phyloP scores from a whole-genome alignment of 2,797 vertebrate genomes.

The Serranus cabrilla region DNA sequence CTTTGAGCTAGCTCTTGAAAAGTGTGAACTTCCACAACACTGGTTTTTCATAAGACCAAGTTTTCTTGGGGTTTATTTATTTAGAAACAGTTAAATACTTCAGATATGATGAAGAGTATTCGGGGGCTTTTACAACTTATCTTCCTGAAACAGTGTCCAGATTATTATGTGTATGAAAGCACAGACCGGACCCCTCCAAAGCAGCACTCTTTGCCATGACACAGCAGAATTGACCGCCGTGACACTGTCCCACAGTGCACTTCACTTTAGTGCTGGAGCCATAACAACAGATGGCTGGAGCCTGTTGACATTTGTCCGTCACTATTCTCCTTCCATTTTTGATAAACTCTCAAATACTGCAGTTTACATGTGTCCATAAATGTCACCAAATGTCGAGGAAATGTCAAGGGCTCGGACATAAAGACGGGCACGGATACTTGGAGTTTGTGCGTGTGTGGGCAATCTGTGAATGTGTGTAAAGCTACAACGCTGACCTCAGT shows the following conservation, averaged over 20 bases:
- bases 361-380: slow-evolving; percentile 81
- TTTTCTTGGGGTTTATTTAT: too few relatives aligned
- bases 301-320: slow-evolving; percentile 80
- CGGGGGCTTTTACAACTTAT: background rate
- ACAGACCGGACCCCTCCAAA: background rate
- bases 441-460: background rate
- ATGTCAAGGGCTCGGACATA: slow-evolving; percentile 82
- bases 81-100: too few relatives aligned
- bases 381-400: slow-evolving; percentile 87
- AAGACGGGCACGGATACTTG: slow-evolving; percentile 16
- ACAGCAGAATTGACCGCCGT: slow-evolving; percentile 33
- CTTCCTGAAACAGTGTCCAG: background rate
- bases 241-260: slow-evolving; percentile 41
- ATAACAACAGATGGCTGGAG: slow-evolving; percentile 77
- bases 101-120: too few relatives aligned
- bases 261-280: slow-evolving; percentile 46
- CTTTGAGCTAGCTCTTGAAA: too few relatives aligned
- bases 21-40: too few relatives aligned
- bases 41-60: too few relatives aligned
- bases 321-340: slow-evolving; percentile 63
- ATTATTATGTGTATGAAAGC: background rate
- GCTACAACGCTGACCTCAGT: background rate
- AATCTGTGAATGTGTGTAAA: background rate
- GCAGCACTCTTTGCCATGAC: slow-evolving; percentile 15
- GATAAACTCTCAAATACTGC: slow-evolving; percentile 72